Evolutionary conservation across 2,113 vertebrate genomes (phyloP).

Genomic region (Aramus guarauna): DNA sequence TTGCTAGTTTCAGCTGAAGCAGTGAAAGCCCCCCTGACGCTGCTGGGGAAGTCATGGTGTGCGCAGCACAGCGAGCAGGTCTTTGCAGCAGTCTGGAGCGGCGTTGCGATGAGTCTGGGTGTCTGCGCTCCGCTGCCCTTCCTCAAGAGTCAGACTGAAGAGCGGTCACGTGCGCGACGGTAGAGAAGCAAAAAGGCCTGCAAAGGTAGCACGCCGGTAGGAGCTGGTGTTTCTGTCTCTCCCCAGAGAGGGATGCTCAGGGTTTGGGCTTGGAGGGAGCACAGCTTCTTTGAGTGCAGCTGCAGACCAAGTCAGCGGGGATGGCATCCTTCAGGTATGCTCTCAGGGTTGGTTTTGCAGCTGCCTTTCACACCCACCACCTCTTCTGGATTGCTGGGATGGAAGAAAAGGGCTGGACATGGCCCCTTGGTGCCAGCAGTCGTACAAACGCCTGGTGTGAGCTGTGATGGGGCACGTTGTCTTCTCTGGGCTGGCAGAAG

Average conservation of each 20-base stretch:
- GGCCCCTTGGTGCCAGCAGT: not conserved
- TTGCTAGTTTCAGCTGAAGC: not conserved
- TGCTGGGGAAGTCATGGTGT: not conserved
- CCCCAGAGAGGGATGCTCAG: not conserved
- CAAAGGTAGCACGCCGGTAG: not conserved
- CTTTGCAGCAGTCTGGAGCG: not conserved
- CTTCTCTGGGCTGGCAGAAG: not conserved
- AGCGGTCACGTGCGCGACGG: fast-evolving
- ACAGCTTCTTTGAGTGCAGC: not conserved
- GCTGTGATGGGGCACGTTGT: not conserved
- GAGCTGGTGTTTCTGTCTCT: not conserved
- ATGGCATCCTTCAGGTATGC: not conserved
- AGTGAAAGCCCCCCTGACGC: not conserved
- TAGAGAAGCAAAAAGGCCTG: not conserved
- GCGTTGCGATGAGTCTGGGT: fast-evolving
- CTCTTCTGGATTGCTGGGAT: not conserved
- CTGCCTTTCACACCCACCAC: not conserved
- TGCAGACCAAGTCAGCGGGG: not conserved
- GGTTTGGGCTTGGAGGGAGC: not conserved
- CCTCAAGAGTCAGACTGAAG: not conserved
- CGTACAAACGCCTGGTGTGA: fast-evolving
- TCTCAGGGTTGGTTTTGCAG: not conserved
- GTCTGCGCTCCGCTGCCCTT: not conserved
- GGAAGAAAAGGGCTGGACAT: not conserved
- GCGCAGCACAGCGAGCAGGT: fast-evolving